Evolutionary conservation across 2,113 vertebrate genomes (phyloP).

Genomic region (Malurus melanocephalus): DNA sequence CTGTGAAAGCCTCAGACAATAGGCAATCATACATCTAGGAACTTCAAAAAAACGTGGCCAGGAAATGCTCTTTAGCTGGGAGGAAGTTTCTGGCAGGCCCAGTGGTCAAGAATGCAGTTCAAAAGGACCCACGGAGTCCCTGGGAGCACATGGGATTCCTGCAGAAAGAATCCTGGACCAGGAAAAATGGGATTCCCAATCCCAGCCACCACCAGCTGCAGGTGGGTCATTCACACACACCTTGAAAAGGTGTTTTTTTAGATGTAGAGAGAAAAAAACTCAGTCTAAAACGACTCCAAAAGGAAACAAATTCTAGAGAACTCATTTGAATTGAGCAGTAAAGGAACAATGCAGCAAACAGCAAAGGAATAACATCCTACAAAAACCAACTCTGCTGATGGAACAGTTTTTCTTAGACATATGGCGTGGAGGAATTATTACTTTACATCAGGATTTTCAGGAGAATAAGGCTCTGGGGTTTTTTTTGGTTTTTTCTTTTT

Average conservation of each 20-base stretch:
- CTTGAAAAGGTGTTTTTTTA: background rate
- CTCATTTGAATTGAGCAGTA: background rate
- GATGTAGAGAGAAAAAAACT: background rate
- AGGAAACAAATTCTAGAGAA: background rate
- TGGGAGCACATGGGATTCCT: background rate
- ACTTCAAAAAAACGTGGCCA: conserved; percentile 56
- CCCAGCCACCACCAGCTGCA: background rate
- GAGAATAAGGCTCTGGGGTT: background rate
- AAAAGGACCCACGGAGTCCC: background rate
- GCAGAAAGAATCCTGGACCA: background rate
- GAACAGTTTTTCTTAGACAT: background rate
- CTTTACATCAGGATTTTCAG: background rate
- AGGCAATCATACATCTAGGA: conserved; percentile 68
- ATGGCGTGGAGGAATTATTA: background rate
- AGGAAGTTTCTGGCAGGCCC: conserved; percentile 62
- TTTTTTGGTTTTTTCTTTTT: background rate
- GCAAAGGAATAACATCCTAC: background rate
- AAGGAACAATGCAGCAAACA: background rate
- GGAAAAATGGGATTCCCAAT: background rate
- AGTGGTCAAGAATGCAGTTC: conserved; percentile 56
- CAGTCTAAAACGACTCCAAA: background rate
- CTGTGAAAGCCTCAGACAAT: conserved; percentile 61
- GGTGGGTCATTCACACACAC: fast-evolving
- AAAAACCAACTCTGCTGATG: background rate
- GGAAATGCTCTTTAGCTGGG: conserved; percentile 58